phyloP scores from a whole-genome alignment of 2,797 vertebrate genomes.

The Aselliscus stoliczkanus region DNA sequence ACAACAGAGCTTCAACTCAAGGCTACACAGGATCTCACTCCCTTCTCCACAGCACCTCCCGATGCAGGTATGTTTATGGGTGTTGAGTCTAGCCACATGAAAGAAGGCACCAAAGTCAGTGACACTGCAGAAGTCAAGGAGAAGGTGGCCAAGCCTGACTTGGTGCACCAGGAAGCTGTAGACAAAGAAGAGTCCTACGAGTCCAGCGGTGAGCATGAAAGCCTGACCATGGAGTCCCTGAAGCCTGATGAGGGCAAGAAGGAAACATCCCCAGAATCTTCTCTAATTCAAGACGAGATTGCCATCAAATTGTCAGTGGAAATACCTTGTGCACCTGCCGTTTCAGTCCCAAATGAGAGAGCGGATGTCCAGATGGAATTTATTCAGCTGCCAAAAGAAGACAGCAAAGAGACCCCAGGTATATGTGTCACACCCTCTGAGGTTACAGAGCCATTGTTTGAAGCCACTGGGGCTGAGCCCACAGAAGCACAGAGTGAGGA shows the following conservation, averaged over 20 bases:
- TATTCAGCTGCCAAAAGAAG: constrained; percentile 82
- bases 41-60: constrained; percentile 58
- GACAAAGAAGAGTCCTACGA: constrained; percentile 98
- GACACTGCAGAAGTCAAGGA: constrained; percentile 90
- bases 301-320: constrained; percentile 70
- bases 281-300: constrained; percentile 65
- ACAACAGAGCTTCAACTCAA: constrained; percentile 58
- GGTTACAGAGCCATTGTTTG: constrained; percentile 51
- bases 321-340: constrained; percentile 55
- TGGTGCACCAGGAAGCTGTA: constrained; percentile 97
- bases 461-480: constrained; percentile 57
- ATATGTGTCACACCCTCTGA: constrained; percentile 74
- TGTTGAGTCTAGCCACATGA: constrained; percentile 58
- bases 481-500: constrained; percentile 72
- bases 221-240: constrained; percentile 79
- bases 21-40: constrained; percentile 50
- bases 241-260: constrained; percentile 80
- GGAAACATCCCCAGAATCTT: constrained; percentile 69
- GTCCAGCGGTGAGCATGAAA: constrained; percentile 85
- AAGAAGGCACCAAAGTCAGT: constrained; percentile 77
- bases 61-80: constrained; percentile 68
- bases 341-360: constrained; percentile 64
- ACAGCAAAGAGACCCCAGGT: constrained; percentile 75
- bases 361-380: constrained; percentile 82
- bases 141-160: constrained; percentile 91